These are phyloP conservation scores for Amphipyra tragopoginis DNA, from an alignment of 2,888 invertebrate genomes.

Conservation along the genomic window DNA sequence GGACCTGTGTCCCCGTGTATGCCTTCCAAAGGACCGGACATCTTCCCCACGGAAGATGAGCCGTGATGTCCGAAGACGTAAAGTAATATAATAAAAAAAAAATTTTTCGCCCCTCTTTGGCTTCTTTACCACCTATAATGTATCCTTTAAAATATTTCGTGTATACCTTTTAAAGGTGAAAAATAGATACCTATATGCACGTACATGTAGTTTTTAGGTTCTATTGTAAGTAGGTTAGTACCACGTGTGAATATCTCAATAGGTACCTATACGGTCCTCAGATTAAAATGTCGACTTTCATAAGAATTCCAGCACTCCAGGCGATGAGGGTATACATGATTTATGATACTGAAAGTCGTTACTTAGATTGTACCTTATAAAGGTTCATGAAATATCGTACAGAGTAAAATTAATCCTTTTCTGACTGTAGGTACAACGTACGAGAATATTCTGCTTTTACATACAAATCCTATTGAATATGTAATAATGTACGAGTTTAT, in stretches of 20 bases:
- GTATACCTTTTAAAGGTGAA: too few relatives aligned
- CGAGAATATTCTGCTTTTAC: conserved; percentile 7
- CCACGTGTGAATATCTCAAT: conserved; percentile 15
- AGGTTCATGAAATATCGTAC: conserved; percentile 19
- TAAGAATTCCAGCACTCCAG: conserved; percentile 20
- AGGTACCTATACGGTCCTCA: conserved; percentile 21
- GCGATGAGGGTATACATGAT: conserved; percentile 48
- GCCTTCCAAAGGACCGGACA: too few relatives aligned
- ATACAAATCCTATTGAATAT: conserved; percentile 21
- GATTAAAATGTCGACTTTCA: conserved; percentile 45
- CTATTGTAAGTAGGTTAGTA: conserved; percentile 26
- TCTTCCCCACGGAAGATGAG: too few relatives aligned
- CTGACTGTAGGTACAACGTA: too few relatives aligned
- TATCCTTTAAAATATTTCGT: too few relatives aligned
- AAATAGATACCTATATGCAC: not conserved
- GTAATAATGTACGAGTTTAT: not conserved
- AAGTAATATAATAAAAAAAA: too few relatives aligned
- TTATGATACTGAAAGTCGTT: conserved; percentile 22
- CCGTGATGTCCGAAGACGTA: too few relatives aligned
- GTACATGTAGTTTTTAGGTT: not conserved
- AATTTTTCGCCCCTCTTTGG: too few relatives aligned
- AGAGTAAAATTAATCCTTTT: conserved; percentile 13
- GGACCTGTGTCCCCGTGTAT: too few relatives aligned
- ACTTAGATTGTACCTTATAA: conserved; percentile 20
- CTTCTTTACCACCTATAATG: too few relatives aligned